phyloP scores from a whole-genome alignment of 1,140 invertebrate species.

The Pogonognathellus flavescens region DNA sequence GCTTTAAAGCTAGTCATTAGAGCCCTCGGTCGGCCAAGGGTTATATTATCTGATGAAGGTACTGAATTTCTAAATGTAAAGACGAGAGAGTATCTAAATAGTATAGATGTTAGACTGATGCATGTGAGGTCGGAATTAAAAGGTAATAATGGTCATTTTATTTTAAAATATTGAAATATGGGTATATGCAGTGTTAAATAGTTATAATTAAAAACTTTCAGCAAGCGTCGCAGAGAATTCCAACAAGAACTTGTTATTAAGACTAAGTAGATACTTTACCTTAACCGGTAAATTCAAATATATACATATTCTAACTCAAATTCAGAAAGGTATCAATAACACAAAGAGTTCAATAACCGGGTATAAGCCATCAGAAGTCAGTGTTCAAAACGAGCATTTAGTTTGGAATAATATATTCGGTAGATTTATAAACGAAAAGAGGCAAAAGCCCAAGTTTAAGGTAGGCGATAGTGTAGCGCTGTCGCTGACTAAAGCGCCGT shows the following conservation, averaged over 20 bases:
- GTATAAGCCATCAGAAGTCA: background rate
- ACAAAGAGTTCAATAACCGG: background rate
- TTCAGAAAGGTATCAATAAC: background rate
- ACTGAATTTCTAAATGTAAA: too few relatives aligned
- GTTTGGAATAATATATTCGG: background rate
- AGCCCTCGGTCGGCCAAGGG: too few relatives aligned
- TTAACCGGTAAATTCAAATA: background rate
- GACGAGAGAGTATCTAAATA: too few relatives aligned
- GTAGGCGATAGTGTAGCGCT: background rate
- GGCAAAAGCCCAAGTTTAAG: constrained; percentile 23
- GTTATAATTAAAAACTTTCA: too few relatives aligned
- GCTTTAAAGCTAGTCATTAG: too few relatives aligned
- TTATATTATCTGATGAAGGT: too few relatives aligned
- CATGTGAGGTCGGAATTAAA: too few relatives aligned
- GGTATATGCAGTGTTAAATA: too few relatives aligned
- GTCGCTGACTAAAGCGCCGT: constrained; percentile 70
- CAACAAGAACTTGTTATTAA: background rate
- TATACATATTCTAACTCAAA: background rate
- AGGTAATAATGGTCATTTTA: too few relatives aligned
- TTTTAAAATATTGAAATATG: too few relatives aligned
- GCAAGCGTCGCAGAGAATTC: background rate
- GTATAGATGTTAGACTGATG: too few relatives aligned
- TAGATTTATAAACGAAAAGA: background rate
- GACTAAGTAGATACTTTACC: background rate
- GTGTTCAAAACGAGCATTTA: background rate